Conservation (phyloP, 2,113 vertebrate species). For the Myanophis thanlyinensis region DNA sequence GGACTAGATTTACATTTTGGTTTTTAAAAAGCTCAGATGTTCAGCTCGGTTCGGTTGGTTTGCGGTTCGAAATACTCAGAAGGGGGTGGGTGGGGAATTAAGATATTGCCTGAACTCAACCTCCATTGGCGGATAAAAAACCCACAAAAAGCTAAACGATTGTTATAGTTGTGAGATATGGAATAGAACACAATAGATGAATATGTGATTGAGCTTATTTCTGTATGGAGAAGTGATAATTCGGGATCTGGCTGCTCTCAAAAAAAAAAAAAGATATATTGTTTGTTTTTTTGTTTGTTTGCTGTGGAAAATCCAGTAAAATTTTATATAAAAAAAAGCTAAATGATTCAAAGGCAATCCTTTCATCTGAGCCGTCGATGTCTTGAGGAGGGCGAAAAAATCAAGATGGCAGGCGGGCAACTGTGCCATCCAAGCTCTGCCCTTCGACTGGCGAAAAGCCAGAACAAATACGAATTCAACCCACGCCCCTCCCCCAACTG, state of each 20-base stretch:
- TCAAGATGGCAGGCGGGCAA: background rate
- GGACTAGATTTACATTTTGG: background rate
- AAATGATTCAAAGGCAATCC: background rate
- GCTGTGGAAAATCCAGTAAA: too few species aligned
- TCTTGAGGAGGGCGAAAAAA: background rate
- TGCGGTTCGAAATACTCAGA: background rate
- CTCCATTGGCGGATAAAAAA: background rate
- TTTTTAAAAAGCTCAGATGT: background rate
- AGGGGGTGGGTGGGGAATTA: too few species aligned
- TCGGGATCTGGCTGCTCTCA: too few species aligned
- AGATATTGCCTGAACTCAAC: background rate
- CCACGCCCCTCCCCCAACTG: background rate
- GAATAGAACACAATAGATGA: too few species aligned
- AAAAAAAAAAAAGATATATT: too few species aligned
- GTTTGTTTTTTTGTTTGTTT: too few species aligned
- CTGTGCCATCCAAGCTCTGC: background rate
- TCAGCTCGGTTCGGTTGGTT: background rate
- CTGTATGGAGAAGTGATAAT: too few species aligned
- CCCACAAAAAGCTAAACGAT: too few species aligned
- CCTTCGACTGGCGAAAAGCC: background rate
- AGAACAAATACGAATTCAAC: background rate
- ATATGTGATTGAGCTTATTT: too few species aligned
- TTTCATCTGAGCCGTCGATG: background rate
- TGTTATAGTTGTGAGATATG: too few species aligned
- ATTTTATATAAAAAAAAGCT: background rate